These are phyloP conservation scores for Astreopora myriophthalma DNA, from an alignment of 64 coral and sea anemone species.

Conservation along the genomic window DNA sequence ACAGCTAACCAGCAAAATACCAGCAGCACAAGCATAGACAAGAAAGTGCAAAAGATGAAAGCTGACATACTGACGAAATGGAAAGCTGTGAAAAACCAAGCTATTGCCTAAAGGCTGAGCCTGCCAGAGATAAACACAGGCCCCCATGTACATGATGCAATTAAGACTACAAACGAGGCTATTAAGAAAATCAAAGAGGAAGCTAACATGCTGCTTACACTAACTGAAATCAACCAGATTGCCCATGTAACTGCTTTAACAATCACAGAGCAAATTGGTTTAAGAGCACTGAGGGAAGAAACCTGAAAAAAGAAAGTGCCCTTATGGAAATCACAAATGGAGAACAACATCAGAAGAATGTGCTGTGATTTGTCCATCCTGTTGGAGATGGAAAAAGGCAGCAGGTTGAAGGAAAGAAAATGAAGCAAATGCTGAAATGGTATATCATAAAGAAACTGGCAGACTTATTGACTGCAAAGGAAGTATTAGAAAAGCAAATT, in stretches of 20 bases:
- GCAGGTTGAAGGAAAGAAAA: background rate
- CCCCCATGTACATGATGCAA: background rate
- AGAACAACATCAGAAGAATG: background rate
- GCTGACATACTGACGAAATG: background rate
- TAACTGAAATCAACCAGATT: background rate
- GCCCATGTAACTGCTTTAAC: background rate
- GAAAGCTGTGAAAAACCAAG: background rate
- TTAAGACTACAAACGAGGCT: background rate
- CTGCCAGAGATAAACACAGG: background rate
- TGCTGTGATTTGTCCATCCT: background rate
- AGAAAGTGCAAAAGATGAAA: background rate
- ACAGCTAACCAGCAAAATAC: background rate
- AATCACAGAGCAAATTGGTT: background rate
- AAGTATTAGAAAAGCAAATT: background rate
- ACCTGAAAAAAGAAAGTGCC: background rate
- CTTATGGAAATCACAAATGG: background rate
- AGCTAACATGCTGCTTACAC: background rate
- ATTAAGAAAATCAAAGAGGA: background rate
- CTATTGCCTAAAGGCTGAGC: background rate
- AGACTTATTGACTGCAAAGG: background rate
- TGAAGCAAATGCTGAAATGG: background rate
- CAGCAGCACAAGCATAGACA: background rate
- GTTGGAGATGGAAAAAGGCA: too few species aligned
- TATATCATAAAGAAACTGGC: background rate
- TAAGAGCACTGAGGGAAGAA: background rate